These are phyloP conservation scores for Trichonephila clavipes DNA, from an alignment of 1,140 invertebrate genomes.

Conservation along the genomic window DNA sequence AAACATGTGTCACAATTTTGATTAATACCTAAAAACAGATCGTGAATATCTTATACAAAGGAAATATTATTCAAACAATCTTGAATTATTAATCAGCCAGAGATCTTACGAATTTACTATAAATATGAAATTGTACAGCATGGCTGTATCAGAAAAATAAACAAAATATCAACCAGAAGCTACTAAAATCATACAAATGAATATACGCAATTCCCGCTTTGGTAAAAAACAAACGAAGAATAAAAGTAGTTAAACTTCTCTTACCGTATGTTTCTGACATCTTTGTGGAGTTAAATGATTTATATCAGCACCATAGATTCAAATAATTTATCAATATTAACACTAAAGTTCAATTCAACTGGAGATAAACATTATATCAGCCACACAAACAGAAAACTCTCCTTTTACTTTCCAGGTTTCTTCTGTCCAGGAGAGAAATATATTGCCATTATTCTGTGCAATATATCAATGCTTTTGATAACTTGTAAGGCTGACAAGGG, in stretches of 20 bases:
- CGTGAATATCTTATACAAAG: too few species aligned
- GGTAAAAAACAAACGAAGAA: not conserved
- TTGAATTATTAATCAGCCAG: too few species aligned
- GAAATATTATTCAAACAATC: too few species aligned
- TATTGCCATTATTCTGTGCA: not conserved
- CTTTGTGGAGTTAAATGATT: not conserved
- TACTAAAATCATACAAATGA: not conserved
- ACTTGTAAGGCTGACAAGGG: not conserved
- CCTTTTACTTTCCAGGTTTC: not conserved
- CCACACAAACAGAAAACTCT: slow-evolving; percentile 1
- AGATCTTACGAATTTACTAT: too few species aligned
- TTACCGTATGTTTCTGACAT: slow-evolving; percentile 73
- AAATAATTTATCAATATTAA: not conserved
- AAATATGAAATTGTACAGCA: too few species aligned
- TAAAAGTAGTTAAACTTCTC: not conserved
- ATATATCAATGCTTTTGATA: not conserved
- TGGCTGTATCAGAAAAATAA: too few species aligned
- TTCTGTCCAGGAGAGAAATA: not conserved
- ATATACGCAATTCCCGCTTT: not conserved
- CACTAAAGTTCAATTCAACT: not conserved
- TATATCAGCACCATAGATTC: slow-evolving; percentile 62
- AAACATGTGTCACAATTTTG: too few species aligned
- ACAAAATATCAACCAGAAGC: too few species aligned
- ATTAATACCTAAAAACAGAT: too few species aligned
- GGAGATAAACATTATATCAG: slow-evolving; percentile 47